These are phyloP conservation scores for Acropora yongei DNA, from an alignment of 64 coral and sea anemone genomes.

Conservation along the genomic window DNA sequence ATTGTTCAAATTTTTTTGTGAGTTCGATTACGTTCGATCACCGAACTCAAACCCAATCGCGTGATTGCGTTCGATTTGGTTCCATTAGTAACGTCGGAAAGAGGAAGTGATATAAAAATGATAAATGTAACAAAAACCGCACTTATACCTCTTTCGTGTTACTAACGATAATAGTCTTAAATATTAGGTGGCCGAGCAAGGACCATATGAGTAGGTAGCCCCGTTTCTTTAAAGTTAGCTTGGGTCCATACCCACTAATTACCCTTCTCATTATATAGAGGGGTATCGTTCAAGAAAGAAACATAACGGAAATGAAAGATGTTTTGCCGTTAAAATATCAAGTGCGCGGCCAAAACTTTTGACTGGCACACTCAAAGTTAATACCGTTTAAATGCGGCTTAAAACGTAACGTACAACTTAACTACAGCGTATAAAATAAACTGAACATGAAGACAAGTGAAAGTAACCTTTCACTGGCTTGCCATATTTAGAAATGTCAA, in stretches of 20 bases:
- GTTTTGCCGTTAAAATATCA: not conserved
- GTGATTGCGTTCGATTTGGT: not conserved
- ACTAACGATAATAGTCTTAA: not conserved
- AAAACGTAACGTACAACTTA: slow-evolving; percentile 9
- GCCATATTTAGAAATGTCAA: not conserved
- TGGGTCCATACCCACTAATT: not conserved
- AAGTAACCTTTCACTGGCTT: not conserved
- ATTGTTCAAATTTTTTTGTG: not conserved
- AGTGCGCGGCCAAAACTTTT: not conserved
- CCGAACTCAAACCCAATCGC: not conserved
- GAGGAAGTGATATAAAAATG: not conserved
- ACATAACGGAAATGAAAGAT: not conserved
- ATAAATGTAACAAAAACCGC: no score
- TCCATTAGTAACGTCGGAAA: not conserved
- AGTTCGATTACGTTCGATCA: not conserved
- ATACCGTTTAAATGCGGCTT: slow-evolving; percentile 9
- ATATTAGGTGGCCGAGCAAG: not conserved
- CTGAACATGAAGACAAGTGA: not conserved
- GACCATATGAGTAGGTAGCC: slow-evolving; percentile 15
- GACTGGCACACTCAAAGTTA: not conserved
- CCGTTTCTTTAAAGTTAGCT: not conserved
- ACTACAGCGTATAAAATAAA: not conserved
- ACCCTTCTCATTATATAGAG: slow-evolving; percentile 4
- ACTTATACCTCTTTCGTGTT: slow-evolving; percentile 12
- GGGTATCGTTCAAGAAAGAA: not conserved